Conservation (phyloP, 1,140 invertebrate species). For the Pogonus chalceus region DNA sequence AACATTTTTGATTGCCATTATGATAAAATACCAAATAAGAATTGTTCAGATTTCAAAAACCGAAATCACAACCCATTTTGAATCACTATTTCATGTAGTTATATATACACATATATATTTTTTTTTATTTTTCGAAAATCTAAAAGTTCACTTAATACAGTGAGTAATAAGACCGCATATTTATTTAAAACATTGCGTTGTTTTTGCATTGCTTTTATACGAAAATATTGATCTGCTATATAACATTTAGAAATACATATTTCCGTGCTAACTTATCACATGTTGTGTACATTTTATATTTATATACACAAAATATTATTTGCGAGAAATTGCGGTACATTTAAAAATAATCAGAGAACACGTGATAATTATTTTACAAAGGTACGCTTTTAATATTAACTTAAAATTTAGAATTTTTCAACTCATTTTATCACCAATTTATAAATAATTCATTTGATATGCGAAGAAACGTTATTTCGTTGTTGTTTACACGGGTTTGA, state of each 20-base stretch:
- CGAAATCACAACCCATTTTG: not conserved
- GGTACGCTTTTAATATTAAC: too few species aligned
- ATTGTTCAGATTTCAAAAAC: not conserved
- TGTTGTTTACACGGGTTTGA: too few species aligned
- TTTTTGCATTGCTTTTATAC: constrained; percentile 4
- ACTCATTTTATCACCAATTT: too few species aligned
- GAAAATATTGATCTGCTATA: constrained; percentile 6
- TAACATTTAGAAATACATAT: constrained; percentile 4
- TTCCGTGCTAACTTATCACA: constrained; percentile 1
- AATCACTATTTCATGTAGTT: not conserved
- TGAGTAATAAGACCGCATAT: not conserved
- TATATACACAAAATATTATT: too few species aligned
- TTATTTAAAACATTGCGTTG: not conserved
- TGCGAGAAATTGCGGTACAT: too few species aligned
- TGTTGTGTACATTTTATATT: not conserved
- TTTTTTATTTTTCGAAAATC: not conserved
- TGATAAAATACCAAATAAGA: not conserved
- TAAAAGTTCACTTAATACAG: not conserved
- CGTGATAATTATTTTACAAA: too few species aligned
- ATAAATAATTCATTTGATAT: too few species aligned
- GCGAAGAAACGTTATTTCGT: too few species aligned
- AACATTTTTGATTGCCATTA: constrained; percentile 1
- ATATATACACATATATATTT: not conserved
- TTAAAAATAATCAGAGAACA: too few species aligned
- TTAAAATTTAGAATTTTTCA: too few species aligned